Conservation (phyloP, 2,888 invertebrate species). For the Drosophila gaucha region DNA sequence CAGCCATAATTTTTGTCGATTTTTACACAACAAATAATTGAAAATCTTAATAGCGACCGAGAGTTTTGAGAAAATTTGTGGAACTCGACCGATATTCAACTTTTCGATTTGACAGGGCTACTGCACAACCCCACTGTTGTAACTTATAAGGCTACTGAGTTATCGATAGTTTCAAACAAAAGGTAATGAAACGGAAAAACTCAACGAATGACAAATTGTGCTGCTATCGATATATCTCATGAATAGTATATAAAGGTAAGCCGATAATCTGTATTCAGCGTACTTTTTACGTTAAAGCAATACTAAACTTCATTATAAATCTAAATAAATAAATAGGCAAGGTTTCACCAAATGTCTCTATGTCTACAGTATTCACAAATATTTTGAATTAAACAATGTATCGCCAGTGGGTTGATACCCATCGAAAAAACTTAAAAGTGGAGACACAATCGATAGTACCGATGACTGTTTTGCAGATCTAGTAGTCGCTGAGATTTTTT, state of each 20-base stretch:
- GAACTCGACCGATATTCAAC: constrained; percentile 32
- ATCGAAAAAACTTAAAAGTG: constrained; percentile 6
- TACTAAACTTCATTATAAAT: not conserved
- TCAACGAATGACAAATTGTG: not conserved
- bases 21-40: constrained; percentile 11
- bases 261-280: too few species aligned
- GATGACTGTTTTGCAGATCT: constrained; percentile 42
- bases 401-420: not conserved
- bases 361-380: not conserved
- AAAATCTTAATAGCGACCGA: constrained; percentile 6
- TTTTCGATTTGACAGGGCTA: constrained; percentile 31
- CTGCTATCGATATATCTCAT: not conserved
- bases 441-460: constrained; percentile 27
- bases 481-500: constrained; percentile 64
- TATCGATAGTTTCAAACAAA: not conserved
- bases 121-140: constrained; percentile 9
- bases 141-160: not conserved
- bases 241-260: not conserved
- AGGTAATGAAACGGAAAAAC: too few species aligned
- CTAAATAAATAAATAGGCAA: not conserved
- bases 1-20: constrained; percentile 52
- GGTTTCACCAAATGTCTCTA: not conserved
- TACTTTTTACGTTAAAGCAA: not conserved
- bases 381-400: not conserved
- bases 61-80: constrained; percentile 19